These are phyloP conservation scores for Myiozetetes cayanensis DNA, from an alignment of 2,113 vertebrate species.

Conservation along the genomic window DNA sequence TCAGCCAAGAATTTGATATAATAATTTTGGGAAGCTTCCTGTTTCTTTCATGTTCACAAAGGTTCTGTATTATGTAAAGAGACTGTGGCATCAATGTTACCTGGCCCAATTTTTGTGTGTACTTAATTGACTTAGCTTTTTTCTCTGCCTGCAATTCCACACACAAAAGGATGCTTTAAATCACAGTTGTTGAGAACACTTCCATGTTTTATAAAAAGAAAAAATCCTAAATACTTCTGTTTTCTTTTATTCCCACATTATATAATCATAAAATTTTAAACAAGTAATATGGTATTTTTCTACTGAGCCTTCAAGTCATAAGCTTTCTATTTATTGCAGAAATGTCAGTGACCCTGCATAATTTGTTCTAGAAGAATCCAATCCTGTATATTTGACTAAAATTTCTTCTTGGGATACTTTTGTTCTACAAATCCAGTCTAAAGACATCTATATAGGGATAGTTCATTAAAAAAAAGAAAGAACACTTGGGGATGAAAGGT, in stretches of 20 bases:
- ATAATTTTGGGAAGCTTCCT: slow-evolving; percentile 9
- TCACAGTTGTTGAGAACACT: neutral
- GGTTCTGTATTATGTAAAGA: neutral
- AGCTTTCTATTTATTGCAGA: neutral
- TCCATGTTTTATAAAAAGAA: neutral
- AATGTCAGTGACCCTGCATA: neutral
- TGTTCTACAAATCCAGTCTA: neutral
- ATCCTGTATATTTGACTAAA: neutral
- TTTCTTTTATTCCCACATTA: neutral
- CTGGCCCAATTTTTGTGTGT: neutral
- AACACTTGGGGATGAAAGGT: neutral
- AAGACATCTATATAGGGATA: neutral
- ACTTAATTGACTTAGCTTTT: neutral
- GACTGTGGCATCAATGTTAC: neutral
- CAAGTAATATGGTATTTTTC: neutral
- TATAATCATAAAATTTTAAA: neutral
- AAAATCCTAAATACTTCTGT: neutral
- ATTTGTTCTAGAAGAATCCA: neutral
- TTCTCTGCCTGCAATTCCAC: neutral
- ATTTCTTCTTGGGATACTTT: neutral
- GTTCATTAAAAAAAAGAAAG: neutral
- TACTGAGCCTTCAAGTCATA: neutral
- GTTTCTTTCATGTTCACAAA: neutral
- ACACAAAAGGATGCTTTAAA: neutral
- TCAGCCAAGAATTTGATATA: neutral